Evolutionary conservation across 2,797 vertebrate species (phyloP), one percentile per base, ranked within the genome.

Genomic region (Huso huso): DNA sequence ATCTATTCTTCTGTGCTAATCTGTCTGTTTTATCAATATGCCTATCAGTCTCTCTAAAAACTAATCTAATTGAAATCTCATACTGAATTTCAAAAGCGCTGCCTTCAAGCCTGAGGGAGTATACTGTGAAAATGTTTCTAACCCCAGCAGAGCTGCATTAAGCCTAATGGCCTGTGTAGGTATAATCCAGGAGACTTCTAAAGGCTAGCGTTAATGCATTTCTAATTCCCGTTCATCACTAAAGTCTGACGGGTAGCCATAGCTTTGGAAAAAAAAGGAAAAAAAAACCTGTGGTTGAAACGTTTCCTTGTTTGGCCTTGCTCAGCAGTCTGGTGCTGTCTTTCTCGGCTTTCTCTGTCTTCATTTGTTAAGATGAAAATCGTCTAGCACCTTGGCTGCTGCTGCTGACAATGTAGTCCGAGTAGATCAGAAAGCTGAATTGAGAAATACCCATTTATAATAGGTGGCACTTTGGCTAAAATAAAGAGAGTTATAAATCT

Each of bases 301-400:
- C n/a, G 1, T 58, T 62, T 62, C 23, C 23, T 3, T 62, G 61
- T 62, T 48, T 3, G 3, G 18, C 61, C 6, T 62, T 37, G 6
- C 61, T 62, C 61, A 62, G 61, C 61, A 10, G 18, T n/a, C 8
- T 12, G 10, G 61, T 6, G 8, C 61, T 8, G 61, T 62, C 61
- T 23, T 62, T n/a, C 7, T 37, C 13, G 61, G 1, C 61, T 23
- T 62, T n/a, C 7, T 37, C 13, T 62, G 10, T 6, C 48, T 62
- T 6, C 10, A 62, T 62, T 62, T 62, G 61, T 62, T 37, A 62
- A 62, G 15, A n/a, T 8, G 48, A 10, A 37, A 62, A 48, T 62
- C 18, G 1, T 62, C 61, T 8, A 48, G 61, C 61, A 62, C 61
- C 18, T 62, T 48, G 18, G 23, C 61, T 37, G 4, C 58, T 48